Percentiles rank a stretch among this genome's conserved stretches.
Conservation (phyloP, 2,797 vertebrate genomes). For the Enteromius thamalakanensis region DNA sequence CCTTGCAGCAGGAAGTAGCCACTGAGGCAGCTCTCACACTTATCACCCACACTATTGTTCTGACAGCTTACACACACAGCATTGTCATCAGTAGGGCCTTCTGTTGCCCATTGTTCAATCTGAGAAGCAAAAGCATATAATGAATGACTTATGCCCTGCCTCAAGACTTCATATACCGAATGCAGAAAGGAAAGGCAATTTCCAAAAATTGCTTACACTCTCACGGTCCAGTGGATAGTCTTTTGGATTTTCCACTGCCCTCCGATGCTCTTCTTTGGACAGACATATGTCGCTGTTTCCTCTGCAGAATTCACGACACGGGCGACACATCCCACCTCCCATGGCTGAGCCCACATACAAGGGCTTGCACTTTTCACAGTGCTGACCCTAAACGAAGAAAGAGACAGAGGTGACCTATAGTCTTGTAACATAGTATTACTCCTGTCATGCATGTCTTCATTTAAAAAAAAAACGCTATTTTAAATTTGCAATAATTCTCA, state of each 20-base stretch:
- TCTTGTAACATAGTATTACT: neutral
- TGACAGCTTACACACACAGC: slow-evolving; percentile 90
- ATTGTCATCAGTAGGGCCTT: slow-evolving; percentile 87
- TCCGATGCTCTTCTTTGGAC: slow-evolving; percentile 83
- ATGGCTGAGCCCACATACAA: slow-evolving; percentile 89
- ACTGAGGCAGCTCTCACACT: slow-evolving; percentile 88
- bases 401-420: slow-evolving; percentile 8
- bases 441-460: neutral
- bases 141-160: slow-evolving; percentile 1
- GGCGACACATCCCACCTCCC: slow-evolving; percentile 85
- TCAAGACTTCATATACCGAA: neutral
- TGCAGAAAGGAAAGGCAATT: neutral
- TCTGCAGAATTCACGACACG: slow-evolving; percentile 87
- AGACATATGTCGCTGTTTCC: slow-evolving; percentile 89
- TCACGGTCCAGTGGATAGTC: slow-evolving; percentile 80
- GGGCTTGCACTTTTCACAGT: slow-evolving; percentile 92
- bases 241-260: slow-evolving; percentile 76
- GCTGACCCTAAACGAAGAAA: slow-evolving; percentile 77
- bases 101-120: slow-evolving; percentile 84
- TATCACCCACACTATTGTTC: slow-evolving; percentile 91
- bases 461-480: neutral
- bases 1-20: slow-evolving; percentile 90
- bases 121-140: slow-evolving; percentile 55
- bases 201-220: slow-evolving; percentile 64
- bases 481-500: neutral